A percentile compares a stretch with the other conserved stretches of the same genome.
Conservation (phyloP, 2,113 vertebrate genomes). For the Oreocharis arfaki region DNA sequence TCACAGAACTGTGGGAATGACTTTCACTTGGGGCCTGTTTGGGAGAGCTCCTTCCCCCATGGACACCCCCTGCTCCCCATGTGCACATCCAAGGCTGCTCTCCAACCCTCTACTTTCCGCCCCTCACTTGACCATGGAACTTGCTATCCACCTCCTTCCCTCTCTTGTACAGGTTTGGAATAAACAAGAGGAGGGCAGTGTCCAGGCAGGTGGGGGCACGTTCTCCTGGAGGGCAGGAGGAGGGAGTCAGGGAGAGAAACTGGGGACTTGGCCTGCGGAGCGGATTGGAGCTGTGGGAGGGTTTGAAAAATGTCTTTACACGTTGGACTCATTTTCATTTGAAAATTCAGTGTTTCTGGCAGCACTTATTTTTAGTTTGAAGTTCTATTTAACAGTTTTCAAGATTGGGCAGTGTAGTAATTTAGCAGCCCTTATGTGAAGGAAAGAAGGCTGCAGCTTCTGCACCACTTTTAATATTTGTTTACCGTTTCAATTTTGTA, state of each 20-base stretch:
- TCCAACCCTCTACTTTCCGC: neutral
- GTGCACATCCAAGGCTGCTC: fast-evolving
- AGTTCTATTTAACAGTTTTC: constrained; percentile 35
- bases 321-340: constrained; percentile 28
- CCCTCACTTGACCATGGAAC: fast-evolving
- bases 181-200: neutral
- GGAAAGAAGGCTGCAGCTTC: constrained; percentile 44
- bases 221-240: neutral
- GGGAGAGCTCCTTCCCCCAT: neutral
- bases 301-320: constrained; percentile 22
- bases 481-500: constrained; percentile 27
- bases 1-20: neutral
- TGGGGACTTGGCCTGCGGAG: neutral
- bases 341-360: constrained; percentile 55
- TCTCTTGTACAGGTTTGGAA: neutral
- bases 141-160: neutral
- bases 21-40: fast-evolving
- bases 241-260: neutral
- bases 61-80: fast-evolving
- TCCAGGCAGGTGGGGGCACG: fast-evolving
- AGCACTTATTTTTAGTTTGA: constrained; percentile 55
- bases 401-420: constrained; percentile 28
- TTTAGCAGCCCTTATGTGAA: constrained; percentile 58
- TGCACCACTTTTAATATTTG: constrained; percentile 38
- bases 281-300: neutral